Evolutionary conservation across 2,888 invertebrate species (phyloP), one percentile per base, ranked within the genome.

Genomic region (Dromius quadrimaculatus): DNA sequence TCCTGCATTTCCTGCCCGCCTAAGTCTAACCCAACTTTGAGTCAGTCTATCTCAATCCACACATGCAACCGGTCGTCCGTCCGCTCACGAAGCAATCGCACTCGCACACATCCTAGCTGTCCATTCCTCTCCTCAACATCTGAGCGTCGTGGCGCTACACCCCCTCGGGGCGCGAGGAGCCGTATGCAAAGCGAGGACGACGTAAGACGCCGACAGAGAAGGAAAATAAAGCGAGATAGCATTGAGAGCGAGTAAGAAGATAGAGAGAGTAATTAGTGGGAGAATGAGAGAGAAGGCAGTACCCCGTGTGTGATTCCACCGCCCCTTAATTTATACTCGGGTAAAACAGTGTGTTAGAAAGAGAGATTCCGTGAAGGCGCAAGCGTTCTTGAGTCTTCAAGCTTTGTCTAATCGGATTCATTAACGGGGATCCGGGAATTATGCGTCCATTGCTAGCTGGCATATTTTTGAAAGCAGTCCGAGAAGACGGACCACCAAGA

Each of bases 331-430:
- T 82, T 82, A 82, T 81, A 82, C 81, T 81, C 81, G 82, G 81
- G 82, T 82, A 82, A 82, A 82, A 82, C 82, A 82, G 81, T 82
- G 81, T 81, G 81, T 81, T 81, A 80, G 79, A 79, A 78, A 77
- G 77, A 74, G 71, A 36, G 72, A 71, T 63, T 65, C 32, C 50
- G 73, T 75, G 78, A 65, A 78, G 79, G 81, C 83, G 82, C 82
- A 80, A 80, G 82, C 83, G 82, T 82, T 81, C 81, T 82, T 80
- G 80, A 79, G 80, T 80, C 80, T 81, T 79, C 79, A 81, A 80
- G 82, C 82, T 83, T 82, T 83, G 82, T 84, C 84, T 85, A 85
- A 85, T 85, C 85, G 85, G 85, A 85, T 85, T 85, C 85, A 85
- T 85, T 85, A 85, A 85, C 84, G 82, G 83, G 83, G 83, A 83